Percentiles rank a stretch among this genome's conserved stretches.
phyloP scores from a whole-genome alignment of 2,888 invertebrate genomes.

The Pheosia tremula region DNA sequence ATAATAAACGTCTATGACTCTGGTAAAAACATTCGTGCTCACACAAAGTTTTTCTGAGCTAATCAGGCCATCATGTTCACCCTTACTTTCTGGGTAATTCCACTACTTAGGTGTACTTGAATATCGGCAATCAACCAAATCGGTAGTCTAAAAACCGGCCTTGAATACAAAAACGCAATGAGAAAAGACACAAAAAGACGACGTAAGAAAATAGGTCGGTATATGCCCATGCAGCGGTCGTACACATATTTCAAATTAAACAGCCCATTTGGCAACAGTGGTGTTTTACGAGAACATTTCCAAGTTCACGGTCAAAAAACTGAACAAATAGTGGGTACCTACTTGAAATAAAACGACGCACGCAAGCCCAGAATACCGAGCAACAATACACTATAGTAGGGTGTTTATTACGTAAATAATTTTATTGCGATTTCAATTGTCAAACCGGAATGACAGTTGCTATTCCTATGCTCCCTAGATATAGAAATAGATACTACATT shows the following conservation, averaged over 20 bases:
- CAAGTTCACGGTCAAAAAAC: slow-evolving; percentile 49
- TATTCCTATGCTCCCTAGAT: slow-evolving; percentile 3
- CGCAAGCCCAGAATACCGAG: not conserved
- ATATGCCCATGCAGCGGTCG: slow-evolving; percentile 8
- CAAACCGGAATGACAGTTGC: slow-evolving; percentile 15
- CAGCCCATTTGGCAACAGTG: slow-evolving; percentile 19
- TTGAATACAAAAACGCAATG: too few species aligned
- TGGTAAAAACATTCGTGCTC: too few species aligned
- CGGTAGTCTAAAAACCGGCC: too few species aligned
- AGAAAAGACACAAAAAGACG: too few species aligned
- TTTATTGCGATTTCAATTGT: slow-evolving; percentile 22
- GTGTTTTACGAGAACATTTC: slow-evolving; percentile 34
- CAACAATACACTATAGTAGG: too few species aligned
- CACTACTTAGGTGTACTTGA: too few species aligned
- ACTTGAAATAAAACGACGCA: slow-evolving; percentile 22
- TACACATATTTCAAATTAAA: slow-evolving; percentile 19
- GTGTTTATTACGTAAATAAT: slow-evolving; percentile 26
- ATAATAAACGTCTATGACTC: too few species aligned
- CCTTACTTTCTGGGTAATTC: too few species aligned
- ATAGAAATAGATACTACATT: too few species aligned
- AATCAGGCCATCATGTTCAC: too few species aligned
- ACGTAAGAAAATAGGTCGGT: not conserved
- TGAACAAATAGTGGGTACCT: slow-evolving; percentile 33
- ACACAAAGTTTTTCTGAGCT: too few species aligned
- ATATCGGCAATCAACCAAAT: too few species aligned